Base-by-base conservation (phyloP, 2,888 invertebrate genomes). In the Dryocosmus kuriphilus region DNA sequence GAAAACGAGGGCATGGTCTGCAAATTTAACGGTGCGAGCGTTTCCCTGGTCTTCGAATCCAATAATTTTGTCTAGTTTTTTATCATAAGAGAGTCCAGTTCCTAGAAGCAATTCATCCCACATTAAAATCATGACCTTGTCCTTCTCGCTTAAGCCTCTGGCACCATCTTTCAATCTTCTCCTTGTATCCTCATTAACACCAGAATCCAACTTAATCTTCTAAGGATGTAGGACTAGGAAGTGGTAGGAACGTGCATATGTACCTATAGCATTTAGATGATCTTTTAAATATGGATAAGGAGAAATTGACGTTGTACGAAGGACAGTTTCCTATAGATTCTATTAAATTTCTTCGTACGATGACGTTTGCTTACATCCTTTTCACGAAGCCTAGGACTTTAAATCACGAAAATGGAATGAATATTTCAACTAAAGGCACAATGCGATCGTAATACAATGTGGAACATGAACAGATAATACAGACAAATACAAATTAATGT, bases 1-100 rank as follows among this genome's bases (percentile, higher is more conserved):
- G 35, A 76, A 77, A 2, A 76, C 79, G 0, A 74, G 74, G 41
- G 76, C 74, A 75, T 76, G 79, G 55, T 79, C 79, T 92, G 0
- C 30, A 32, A 62, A 62, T 62, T 32, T 27, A 19, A 27, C 27
- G 2, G 62, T 11, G n/a, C 62, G 27, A 22, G n/a, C 62, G 62
- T 62, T 24, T 32, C 27, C 62, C 62, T 27, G 27, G 11, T 27
- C 62, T n/a, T 62, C 62, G 11, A 62, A 62, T 7, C 62, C 62
- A 62, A 62, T 62, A 4, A 62, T 27, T 6, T 62, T 24, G n/a
- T 62, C 62, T 0, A 27, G 27, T 19, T 62, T 8, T 16, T 62
- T n/a, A 32, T 32, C 32, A 2, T 82, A 81, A 22, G 73, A 51
- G 16, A 82, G 35, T 1, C 77, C 55, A 19, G 63, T 77, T 35